Base-by-base conservation (phyloP, 2,888 invertebrate species). In the Alloscopus bannaensis region DNA sequence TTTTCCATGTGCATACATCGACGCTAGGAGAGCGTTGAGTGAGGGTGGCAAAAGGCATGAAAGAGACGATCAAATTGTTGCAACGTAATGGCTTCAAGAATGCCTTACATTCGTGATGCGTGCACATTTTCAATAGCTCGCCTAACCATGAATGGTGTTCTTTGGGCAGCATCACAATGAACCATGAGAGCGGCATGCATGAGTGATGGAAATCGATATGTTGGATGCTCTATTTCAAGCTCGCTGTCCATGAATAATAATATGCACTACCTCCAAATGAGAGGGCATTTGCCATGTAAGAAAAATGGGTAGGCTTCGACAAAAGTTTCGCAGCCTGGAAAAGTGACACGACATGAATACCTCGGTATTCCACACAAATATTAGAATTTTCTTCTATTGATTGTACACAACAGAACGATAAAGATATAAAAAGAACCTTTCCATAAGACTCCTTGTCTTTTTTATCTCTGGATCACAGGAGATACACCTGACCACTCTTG, bases 401-500 rank as follows among this genome's bases (percentile, higher is more conserved):
- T n/a, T n/a, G n/a, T n/a, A n/a, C n/a, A n/a, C n/a, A n/a, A n/a
- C n/a, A n/a, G n/a, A n/a, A n/a, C n/a, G n/a, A n/a, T n/a, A n/a
- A n/a, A n/a, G n/a, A n/a, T n/a, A n/a, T n/a, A n/a, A n/a, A n/a
- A n/a, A n/a, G n/a, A n/a, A n/a, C n/a, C n/a, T n/a, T n/a, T n/a
- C n/a, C n/a, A n/a, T n/a, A n/a, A n/a, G n/a, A n/a, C n/a, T n/a
- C n/a, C n/a, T n/a, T n/a, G n/a, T n/a, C n/a, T n/a, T n/a, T n/a
- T n/a, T n/a, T n/a, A n/a, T n/a, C n/a, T 29, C 29, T 16, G 47
- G 77, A n/a, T n/a, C n/a, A n/a, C n/a, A n/a, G n/a, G n/a, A n/a
- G 77, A 77, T 70, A 77, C 77, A 77, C 77, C 77, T 70, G 77
- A 77, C 77, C 70, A 57, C 57, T 64, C 70, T 77, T n/a, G n/a